These are phyloP conservation scores for Leucopsar rothschildi DNA, from an alignment of 2,113 vertebrate genomes.

Conservation along the genomic window DNA sequence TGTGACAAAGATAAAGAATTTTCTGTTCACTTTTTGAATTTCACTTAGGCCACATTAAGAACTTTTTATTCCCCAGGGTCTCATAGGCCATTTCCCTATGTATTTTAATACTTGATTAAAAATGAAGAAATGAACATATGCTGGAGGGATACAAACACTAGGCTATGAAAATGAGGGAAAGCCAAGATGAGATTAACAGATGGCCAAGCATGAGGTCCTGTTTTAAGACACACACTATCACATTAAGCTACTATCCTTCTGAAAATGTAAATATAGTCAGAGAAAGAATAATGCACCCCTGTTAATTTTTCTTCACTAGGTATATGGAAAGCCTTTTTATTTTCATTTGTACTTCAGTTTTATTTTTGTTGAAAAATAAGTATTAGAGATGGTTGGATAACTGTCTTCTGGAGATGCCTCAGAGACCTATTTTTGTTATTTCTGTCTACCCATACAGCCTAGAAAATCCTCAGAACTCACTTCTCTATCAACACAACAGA, in stretches of 20 bases:
- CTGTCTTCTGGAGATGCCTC: background rate
- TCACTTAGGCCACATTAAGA: background rate
- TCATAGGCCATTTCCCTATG: background rate
- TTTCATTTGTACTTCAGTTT: background rate
- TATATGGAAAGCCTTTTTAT: background rate
- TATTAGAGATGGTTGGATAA: background rate
- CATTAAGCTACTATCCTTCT: background rate
- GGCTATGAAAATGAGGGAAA: background rate
- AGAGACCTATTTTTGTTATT: background rate
- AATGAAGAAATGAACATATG: slow-evolving; percentile 3
- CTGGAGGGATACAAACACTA: background rate
- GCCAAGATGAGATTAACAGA: slow-evolving; percentile 7
- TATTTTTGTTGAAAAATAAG: background rate
- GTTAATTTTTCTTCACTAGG: background rate
- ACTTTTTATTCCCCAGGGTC: background rate
- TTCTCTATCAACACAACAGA: background rate
- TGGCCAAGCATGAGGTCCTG: background rate
- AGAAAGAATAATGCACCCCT: background rate
- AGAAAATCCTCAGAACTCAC: background rate
- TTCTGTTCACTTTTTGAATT: background rate
- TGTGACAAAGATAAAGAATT: background rate
- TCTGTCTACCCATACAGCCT: background rate
- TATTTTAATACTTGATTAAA: slow-evolving; percentile 18
- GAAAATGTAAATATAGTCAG: background rate
- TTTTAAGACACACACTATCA: background rate